Base-by-base conservation (phyloP, 2,113 vertebrate species). In the Lagopus muta region DNA sequence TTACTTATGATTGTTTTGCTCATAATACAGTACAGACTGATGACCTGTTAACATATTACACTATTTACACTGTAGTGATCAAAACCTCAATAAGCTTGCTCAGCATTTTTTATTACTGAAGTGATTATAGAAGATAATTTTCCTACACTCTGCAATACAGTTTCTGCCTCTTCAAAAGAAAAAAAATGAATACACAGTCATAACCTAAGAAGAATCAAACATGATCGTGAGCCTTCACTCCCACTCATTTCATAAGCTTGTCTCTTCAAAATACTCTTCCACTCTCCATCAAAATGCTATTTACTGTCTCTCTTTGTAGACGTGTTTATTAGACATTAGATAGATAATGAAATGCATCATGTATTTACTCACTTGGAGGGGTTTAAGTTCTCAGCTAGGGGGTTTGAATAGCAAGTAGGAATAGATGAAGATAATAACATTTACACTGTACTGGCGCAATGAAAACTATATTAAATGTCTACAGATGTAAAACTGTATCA, bases 261-360 rank as follows among this genome's bases (percentile, higher is more conserved):
- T 66, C 80, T 95, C 85, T 95, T 94, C 81, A 96, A 95, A 95
- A 94, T 74, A 93, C 36, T 93, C 86, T 92, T 93, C 74, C 91
- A 79, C n/a, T 95, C 40, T 93, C 86, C 94, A 85, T 95, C 80
- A 93, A 92, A 93, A 93, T 66, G 86, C 75, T 97, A 92, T 95
- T 96, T 95, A 93, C 94, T 94, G 65, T 92, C 89, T 95, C 82
- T 73, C 78, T 88, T 87, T 78, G 78, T 32, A 95, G 93, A 97
- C 88, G 90, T 21, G 50, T 71, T 84, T 92, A 95, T 94, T 87
- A 88, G 77, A 94, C 88, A 93, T 93, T 97, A 90, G 65, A 82
- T 32, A 77, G 25, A 17, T 86, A 73, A 92, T 38, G 38, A 38
- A 38, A 38, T 88, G 70, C 75, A 54, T 96, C 61, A 66, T 79